Conservation (phyloP, 2,797 vertebrate genomes). For the Galaxias olidus region DNA sequence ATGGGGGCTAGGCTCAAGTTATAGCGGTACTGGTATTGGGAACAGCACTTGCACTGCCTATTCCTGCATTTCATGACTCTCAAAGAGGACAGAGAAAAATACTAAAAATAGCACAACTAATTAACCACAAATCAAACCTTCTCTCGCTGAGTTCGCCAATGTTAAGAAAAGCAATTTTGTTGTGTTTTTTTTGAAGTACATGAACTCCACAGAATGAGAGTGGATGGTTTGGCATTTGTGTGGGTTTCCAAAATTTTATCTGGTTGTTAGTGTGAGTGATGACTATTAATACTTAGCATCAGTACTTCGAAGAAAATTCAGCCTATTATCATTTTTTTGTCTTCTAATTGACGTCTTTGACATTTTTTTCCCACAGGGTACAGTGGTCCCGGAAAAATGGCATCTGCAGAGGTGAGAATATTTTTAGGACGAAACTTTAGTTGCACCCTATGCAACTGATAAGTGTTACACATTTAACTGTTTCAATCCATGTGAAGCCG, state of each 20-base stretch:
- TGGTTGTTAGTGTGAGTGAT: too few relatives aligned
- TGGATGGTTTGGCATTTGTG: slow-evolving; percentile 11
- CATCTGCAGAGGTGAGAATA: slow-evolving; percentile 74
- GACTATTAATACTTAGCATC: too few relatives aligned
- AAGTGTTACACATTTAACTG: too few relatives aligned
- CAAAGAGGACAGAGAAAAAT: slow-evolving; percentile 3
- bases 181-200: too few relatives aligned
- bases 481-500: slow-evolving; percentile 2
- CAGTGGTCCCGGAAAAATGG: slow-evolving; percentile 76
- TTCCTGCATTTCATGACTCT: too few relatives aligned
- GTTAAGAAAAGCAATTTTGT: slow-evolving; percentile 17
- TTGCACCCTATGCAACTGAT: too few relatives aligned
- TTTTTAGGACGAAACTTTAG: too few relatives aligned
- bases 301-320: slow-evolving; percentile 1
- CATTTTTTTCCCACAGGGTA: slow-evolving; percentile 60
- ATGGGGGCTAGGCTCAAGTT: slow-evolving; percentile 66
- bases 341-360: slow-evolving; percentile 29
- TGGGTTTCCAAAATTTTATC: background rate
- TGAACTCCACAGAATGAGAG: slow-evolving; percentile 5
- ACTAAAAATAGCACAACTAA: slow-evolving; percentile 60
- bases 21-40: slow-evolving; percentile 34
- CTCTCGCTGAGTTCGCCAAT: slow-evolving; percentile 28
- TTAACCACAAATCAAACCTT: slow-evolving; percentile 42
- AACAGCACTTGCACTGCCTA: slow-evolving; percentile 21
- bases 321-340: slow-evolving; percentile 1